Evolutionary conservation across 2,113 vertebrate species (phyloP), one percentile per base, ranked within the genome.

Genomic region (Ictalurus punctatus): DNA sequence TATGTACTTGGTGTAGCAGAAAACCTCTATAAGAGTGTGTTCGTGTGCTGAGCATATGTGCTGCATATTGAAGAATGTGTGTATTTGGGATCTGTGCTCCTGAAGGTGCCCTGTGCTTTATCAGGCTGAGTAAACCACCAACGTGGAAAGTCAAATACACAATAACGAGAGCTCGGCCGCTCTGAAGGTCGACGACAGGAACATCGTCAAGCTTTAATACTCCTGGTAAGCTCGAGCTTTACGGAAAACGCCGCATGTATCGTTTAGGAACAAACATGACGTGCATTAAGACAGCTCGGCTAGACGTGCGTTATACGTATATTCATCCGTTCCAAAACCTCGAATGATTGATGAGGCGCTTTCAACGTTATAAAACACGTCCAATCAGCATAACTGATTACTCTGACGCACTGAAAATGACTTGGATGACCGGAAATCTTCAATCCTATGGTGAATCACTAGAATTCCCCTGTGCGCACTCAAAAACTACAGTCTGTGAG

Each of bases 91-190:
- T 80, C 82, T 79, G 48, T 14, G 37, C 67, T 86, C 58, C 19
- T 67, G 85, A 89, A 91, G 91, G 91, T 91, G 91, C 85, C 91
- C 86, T 86, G 81, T 21, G 65, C 44, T 86, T 92, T 89, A 92
- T 89, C 89, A 87, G 81, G 52, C 69, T 89, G 69, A 85, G 84
- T 89, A 88, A 90, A 89, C 80, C 90, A 86, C 40, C 81, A 83
- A 81, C 83, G 61, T 81, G 89, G 84, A 90, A 90, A 91, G 80
- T 84, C 81, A 90, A 92, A 92, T 86, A 89, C 65, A 82, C 59
- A 40, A 40, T 88, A 80, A 58, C 14, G n/a, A 5, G 63, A 56
- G 34, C 59, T 74, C 79, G 16, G 34, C 14, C 10, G 40, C 25
- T 48, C 63, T 56, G 56, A 71, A 80, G 86, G 82, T 69, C 61